Conservation (phyloP, 2,113 vertebrate genomes). For the Rhinopomastus cyanomelas region DNA sequence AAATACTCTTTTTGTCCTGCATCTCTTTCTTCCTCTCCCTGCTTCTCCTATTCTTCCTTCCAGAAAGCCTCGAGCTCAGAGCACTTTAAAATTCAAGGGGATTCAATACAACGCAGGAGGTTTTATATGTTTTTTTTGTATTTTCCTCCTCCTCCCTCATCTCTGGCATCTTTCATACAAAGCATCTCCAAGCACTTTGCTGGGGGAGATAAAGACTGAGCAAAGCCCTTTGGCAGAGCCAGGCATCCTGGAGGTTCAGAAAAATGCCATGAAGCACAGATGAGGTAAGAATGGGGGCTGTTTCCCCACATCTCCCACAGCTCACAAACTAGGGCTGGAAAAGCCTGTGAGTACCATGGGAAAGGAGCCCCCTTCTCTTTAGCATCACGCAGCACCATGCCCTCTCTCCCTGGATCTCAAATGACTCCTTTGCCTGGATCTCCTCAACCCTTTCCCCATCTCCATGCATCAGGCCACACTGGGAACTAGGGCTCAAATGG, state of each 20-base stretch:
- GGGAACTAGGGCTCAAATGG: background rate
- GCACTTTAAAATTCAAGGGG: background rate
- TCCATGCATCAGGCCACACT: background rate
- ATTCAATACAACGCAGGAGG: background rate
- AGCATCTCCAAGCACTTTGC: background rate
- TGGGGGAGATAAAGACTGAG: background rate
- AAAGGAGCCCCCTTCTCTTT: background rate
- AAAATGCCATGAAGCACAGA: background rate
- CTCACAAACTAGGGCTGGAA: background rate
- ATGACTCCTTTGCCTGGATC: background rate
- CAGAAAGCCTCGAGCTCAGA: background rate
- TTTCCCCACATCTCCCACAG: fast-evolving
- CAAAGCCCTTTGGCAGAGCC: background rate
- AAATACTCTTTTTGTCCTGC: background rate
- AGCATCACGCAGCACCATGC: fast-evolving
- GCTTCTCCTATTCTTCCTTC: background rate
- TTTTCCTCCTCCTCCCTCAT: conserved; percentile 48
- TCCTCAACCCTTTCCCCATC: background rate
- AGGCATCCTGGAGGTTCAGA: background rate
- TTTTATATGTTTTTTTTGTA: background rate
- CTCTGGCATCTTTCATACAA: background rate
- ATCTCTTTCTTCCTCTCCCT: background rate
- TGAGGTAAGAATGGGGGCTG: background rate
- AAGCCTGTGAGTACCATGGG: fast-evolving
- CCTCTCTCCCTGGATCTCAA: fast-evolving